A percentile compares a stretch with the other conserved stretches of the same genome.
Conservation (phyloP, 35 echinoderm and acorn worm genomes). For the Heliocidaris erythrogramma region DNA sequence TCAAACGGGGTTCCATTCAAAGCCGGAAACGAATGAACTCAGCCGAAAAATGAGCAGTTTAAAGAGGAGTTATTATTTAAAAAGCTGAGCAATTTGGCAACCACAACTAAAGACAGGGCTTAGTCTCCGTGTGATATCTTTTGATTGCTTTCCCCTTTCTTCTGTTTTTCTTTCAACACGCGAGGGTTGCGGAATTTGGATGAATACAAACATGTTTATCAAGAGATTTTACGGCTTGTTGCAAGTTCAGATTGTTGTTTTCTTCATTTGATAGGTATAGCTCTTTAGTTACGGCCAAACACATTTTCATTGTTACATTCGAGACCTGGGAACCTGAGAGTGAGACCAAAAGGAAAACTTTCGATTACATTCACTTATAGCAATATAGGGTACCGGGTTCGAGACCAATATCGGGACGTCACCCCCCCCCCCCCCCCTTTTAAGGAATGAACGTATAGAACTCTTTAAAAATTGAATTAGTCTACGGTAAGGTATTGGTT, state of each 20-base stretch:
- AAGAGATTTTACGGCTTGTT: not conserved
- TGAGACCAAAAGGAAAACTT: not conserved
- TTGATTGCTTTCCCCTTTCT: not conserved
- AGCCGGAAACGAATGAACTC: constrained; percentile 24
- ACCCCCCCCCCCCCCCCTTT: too few species aligned
- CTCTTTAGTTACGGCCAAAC: not conserved
- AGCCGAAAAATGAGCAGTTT: constrained; percentile 30
- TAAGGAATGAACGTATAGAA: too few species aligned
- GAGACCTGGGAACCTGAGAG: not conserved
- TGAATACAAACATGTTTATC: not conserved
- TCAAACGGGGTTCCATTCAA: constrained; percentile 24
- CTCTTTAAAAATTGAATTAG: too few species aligned
- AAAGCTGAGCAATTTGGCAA: constrained; percentile 31
- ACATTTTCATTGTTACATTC: not conserved
- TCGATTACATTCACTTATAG: not conserved
- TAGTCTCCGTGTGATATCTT: constrained; percentile 13
- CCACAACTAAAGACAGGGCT: not conserved
- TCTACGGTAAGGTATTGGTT: too few species aligned
- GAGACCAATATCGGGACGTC: too few species aligned
- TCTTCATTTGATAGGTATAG: not conserved
- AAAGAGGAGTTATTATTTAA: constrained; percentile 36
- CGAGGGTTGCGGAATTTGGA: constrained; percentile 11
- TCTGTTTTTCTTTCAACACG: not conserved
- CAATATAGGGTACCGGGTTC: not conserved
- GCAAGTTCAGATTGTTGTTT: not conserved